These are phyloP conservation scores for Grammomys dolichurus DNA, from an alignment of 2,113 vertebrate species.

Conservation along the genomic window DNA sequence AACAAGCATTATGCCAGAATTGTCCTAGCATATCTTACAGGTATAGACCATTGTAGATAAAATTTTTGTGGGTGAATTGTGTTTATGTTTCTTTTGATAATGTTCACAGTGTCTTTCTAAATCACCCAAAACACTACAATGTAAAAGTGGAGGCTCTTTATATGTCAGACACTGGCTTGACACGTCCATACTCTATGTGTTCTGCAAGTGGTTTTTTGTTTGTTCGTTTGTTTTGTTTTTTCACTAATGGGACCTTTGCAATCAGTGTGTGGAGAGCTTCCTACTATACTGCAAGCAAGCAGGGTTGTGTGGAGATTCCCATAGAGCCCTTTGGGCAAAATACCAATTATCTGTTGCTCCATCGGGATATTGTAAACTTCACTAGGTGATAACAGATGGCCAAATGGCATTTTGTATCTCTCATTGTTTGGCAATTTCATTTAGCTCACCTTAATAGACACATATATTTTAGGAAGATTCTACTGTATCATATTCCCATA, in stretches of 20 bases:
- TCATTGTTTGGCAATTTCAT: neutral
- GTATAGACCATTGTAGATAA: neutral
- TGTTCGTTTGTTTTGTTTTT: neutral
- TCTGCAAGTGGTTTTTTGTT: neutral
- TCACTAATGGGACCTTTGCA: neutral
- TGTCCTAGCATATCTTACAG: neutral
- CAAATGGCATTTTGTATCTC: neutral
- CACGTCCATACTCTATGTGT: neutral
- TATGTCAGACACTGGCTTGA: neutral
- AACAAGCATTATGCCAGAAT: neutral
- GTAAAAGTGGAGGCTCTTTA: neutral
- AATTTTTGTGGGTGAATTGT: neutral
- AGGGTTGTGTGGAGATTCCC: neutral
- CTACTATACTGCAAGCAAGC: neutral
- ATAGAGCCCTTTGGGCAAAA: neutral
- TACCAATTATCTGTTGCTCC: neutral
- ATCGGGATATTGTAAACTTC: neutral
- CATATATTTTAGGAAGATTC: neutral
- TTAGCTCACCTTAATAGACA: neutral
- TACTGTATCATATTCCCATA: neutral
- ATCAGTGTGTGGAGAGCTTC: neutral
- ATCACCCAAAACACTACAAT: neutral
- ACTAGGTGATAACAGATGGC: too few species aligned
- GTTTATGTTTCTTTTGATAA: neutral
- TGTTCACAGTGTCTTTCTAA: neutral